Evolutionary conservation across 2,888 invertebrate genomes (phyloP).

Genomic region (Perdita meconis): DNA sequence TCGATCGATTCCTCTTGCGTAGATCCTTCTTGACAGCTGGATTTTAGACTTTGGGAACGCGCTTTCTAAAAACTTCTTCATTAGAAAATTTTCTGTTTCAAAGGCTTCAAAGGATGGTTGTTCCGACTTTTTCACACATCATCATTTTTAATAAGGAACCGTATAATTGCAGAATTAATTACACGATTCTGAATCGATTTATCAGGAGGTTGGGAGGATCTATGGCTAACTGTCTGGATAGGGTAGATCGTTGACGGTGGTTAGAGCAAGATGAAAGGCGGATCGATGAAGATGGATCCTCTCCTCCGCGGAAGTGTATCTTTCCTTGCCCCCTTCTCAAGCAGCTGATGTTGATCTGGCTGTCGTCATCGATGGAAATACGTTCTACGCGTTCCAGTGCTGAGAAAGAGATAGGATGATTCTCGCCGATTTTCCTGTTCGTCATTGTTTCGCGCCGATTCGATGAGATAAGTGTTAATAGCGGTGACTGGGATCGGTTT

Average conservation of each 20-base stretch:
- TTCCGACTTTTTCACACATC: too few relatives aligned
- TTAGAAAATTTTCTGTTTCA: too few relatives aligned
- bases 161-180: too few relatives aligned
- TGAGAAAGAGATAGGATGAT: neutral
- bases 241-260: neutral
- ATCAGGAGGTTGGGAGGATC: too few relatives aligned
- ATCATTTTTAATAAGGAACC: too few relatives aligned
- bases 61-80: too few relatives aligned
- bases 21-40: too few relatives aligned
- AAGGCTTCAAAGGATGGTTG: too few relatives aligned
- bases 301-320: slow-evolving; percentile 38
- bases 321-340: neutral
- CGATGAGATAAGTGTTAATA: slow-evolving; percentile 60
- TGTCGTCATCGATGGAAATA: slow-evolving; percentile 49
- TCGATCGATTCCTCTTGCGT: too few relatives aligned
- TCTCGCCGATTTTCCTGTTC: slow-evolving; percentile 46
- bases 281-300: slow-evolving; percentile 56
- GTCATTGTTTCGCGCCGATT: slow-evolving; percentile 57
- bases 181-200: too few relatives aligned
- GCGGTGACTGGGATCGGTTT: slow-evolving; percentile 51
- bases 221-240: too few relatives aligned
- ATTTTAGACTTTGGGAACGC: too few relatives aligned
- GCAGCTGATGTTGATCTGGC: slow-evolving; percentile 5
- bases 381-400: slow-evolving; percentile 3
- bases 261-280: slow-evolving; percentile 24